These are phyloP conservation scores for Cydia amplana DNA, from an alignment of 1,140 invertebrate species.

Conservation along the genomic window DNA sequence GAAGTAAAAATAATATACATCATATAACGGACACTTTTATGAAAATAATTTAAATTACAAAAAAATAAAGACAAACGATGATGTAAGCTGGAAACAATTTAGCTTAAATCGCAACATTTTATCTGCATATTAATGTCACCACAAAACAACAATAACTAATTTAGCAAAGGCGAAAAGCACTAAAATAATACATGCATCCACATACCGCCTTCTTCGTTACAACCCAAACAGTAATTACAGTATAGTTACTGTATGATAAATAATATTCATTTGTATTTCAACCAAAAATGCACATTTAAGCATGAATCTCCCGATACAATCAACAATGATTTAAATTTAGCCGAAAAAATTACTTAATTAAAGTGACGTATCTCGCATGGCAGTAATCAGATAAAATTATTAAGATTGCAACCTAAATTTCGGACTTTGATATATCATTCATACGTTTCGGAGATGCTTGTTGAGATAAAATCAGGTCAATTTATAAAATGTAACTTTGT, in stretches of 20 bases:
- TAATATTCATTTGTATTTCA: constrained; percentile 29
- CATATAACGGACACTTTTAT: too few relatives aligned
- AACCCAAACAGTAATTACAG: constrained; percentile 25
- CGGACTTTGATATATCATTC: constrained; percentile 67
- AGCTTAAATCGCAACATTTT: not conserved
- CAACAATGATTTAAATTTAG: constrained; percentile 41
- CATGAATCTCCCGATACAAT: constrained; percentile 37
- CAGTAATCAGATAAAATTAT: constrained; percentile 62
- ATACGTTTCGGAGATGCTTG: constrained; percentile 47
- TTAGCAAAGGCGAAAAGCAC: not conserved
- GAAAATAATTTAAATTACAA: not conserved
- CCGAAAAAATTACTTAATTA: constrained; percentile 58
- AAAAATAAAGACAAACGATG: not conserved
- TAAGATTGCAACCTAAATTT: constrained; percentile 62
- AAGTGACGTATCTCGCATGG: constrained; percentile 38
- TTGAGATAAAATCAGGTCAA: constrained; percentile 53
- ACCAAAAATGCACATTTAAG: constrained; percentile 30
- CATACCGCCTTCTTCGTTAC: not conserved
- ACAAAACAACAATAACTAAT: constrained; percentile 6
- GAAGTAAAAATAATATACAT: too few relatives aligned
- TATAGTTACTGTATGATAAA: constrained; percentile 26
- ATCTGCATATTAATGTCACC: not conserved
- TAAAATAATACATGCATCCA: constrained; percentile 7
- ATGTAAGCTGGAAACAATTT: not conserved
- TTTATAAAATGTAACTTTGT: constrained; percentile 57